phyloP scores from a whole-genome alignment of 2,797 vertebrate genomes.

The Megalops cyprinoides region DNA sequence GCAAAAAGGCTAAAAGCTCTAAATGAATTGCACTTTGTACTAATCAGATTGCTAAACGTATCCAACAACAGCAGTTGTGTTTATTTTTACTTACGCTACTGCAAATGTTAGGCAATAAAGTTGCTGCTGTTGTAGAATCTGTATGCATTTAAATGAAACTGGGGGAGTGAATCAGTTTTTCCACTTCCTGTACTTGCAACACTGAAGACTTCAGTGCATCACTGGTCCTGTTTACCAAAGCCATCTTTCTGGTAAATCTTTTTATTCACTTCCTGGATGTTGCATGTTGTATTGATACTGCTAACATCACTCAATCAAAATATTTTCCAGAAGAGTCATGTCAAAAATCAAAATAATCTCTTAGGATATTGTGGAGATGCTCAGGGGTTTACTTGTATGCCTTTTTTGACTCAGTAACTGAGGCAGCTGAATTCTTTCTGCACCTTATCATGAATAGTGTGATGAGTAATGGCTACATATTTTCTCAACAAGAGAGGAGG shows the following conservation, averaged over 20 bases:
- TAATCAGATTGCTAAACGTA: background rate
- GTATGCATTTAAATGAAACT: background rate
- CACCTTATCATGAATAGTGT: slow-evolving; percentile 50
- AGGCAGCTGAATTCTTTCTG: slow-evolving; percentile 30
- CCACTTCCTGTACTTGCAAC: background rate
- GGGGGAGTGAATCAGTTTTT: background rate
- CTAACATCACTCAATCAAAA: too few relatives aligned
- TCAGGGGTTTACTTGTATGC: too few relatives aligned
- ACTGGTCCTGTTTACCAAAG: background rate
- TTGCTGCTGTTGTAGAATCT: background rate
- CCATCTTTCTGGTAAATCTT: background rate
- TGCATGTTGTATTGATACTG: too few relatives aligned
- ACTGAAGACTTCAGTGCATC: background rate
- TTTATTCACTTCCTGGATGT: too few relatives aligned
- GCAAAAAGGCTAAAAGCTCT: background rate
- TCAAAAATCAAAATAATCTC: too few relatives aligned
- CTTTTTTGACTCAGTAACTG: too few relatives aligned
- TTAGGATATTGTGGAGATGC: too few relatives aligned
- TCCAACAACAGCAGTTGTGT: background rate
- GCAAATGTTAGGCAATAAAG: background rate
- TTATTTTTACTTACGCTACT: background rate
- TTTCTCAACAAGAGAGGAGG: slow-evolving; percentile 55
- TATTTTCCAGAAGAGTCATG: too few relatives aligned
- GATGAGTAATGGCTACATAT: slow-evolving; percentile 48
- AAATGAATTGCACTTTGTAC: background rate